Conservation (phyloP, 2,113 vertebrate genomes). For the Microtus ochrogaster region DNA sequence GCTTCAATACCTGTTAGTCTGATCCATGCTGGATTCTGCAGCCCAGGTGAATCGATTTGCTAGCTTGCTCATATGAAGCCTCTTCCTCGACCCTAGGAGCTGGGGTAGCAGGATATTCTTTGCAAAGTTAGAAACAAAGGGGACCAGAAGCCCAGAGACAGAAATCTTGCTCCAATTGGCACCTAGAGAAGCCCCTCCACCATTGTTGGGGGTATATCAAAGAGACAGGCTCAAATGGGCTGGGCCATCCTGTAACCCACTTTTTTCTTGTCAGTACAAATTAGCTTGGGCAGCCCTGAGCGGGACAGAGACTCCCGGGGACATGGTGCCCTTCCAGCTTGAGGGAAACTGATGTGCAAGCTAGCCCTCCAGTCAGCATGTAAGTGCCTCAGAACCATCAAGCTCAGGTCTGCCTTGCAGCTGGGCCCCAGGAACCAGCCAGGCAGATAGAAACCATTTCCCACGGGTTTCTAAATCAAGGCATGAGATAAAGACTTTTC, state of each 20-base stretch:
- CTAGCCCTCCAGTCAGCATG: not conserved
- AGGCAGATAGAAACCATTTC: slow-evolving; percentile 36
- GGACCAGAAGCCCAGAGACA: not conserved
- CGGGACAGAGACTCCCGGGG: slow-evolving; percentile 47
- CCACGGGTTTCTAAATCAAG: slow-evolving; percentile 66
- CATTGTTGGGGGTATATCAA: slow-evolving; percentile 15
- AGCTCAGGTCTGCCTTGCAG: slow-evolving; percentile 17
- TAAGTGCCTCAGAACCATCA: slow-evolving; percentile 42
- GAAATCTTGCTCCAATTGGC: slow-evolving; percentile 40
- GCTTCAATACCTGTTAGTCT: not conserved
- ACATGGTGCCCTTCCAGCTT: not conserved
- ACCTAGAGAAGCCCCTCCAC: slow-evolving; percentile 49
- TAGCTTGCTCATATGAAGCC: slow-evolving; percentile 3
- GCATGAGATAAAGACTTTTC: slow-evolving; percentile 45
- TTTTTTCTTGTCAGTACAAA: slow-evolving; percentile 77
- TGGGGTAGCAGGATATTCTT: slow-evolving; percentile 14
- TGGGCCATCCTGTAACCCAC: slow-evolving; percentile 73
- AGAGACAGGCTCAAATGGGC: not conserved
- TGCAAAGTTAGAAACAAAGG: slow-evolving; percentile 29
- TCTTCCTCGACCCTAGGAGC: not conserved
- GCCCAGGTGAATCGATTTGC: not conserved
- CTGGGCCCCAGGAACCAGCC: slow-evolving; percentile 48
- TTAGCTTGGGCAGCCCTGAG: slow-evolving; percentile 63
- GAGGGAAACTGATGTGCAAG: slow-evolving; percentile 15
- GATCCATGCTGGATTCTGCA: not conserved